Percentiles rank a stretch among this genome's conserved stretches.
phyloP scores from a whole-genome alignment of 2,888 invertebrate genomes.

The Drosophila flavopinicola region DNA sequence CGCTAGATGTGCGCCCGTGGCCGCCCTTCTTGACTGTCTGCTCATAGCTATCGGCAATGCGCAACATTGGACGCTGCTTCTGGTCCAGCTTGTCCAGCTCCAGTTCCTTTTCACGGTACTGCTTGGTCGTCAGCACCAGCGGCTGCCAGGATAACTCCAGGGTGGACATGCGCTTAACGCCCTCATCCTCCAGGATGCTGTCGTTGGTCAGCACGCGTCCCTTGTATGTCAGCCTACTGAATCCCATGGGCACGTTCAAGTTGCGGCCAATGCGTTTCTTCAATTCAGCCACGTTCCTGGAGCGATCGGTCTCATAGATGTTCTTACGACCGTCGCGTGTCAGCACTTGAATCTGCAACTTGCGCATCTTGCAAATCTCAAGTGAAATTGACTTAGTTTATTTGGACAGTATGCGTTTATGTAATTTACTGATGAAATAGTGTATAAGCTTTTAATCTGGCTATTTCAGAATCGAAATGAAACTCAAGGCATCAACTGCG shows the following conservation, averaged over 20 bases:
- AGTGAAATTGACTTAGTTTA: too few species aligned
- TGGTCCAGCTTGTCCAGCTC: slow-evolving; percentile 39
- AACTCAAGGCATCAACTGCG: too few species aligned
- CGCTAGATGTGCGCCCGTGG: not conserved
- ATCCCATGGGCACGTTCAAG: slow-evolving; percentile 64
- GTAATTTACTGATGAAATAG: too few species aligned
- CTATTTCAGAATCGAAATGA: too few species aligned
- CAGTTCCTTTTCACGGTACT: slow-evolving; percentile 54
- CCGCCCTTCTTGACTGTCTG: slow-evolving; percentile 18
- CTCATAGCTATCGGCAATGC: too few species aligned
- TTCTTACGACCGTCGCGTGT: slow-evolving; percentile 62
- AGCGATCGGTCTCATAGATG: slow-evolving; percentile 56
- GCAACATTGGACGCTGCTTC: too few species aligned
- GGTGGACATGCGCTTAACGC: slow-evolving; percentile 54
- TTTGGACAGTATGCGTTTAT: too few species aligned
- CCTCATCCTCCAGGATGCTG: slow-evolving; percentile 52
- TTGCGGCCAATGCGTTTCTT: slow-evolving; percentile 52
- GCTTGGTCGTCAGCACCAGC: slow-evolving; percentile 25
- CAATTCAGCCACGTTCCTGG: slow-evolving; percentile 50
- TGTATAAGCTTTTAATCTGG: too few species aligned
- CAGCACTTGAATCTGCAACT: slow-evolving; percentile 51
- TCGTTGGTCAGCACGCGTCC: slow-evolving; percentile 51
- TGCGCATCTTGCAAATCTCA: slow-evolving; percentile 45
- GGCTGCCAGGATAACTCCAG: slow-evolving; percentile 60
- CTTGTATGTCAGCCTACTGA: slow-evolving; percentile 59